Percentiles rank a stretch among this genome's conserved stretches.
These are phyloP conservation scores for Drosophila anomalata DNA, from an alignment of 2,888 invertebrate species.

Conservation along the genomic window DNA sequence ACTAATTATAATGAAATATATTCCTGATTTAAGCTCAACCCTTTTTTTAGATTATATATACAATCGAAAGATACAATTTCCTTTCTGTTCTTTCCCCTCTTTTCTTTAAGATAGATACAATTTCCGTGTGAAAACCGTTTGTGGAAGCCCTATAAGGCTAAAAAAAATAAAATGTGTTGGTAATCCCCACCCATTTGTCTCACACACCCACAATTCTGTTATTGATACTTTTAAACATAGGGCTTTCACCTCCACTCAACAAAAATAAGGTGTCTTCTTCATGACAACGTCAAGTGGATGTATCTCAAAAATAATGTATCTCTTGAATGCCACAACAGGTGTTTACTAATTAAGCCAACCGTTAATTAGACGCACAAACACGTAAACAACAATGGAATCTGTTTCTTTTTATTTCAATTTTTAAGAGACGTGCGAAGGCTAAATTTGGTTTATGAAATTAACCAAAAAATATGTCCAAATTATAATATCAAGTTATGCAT, in stretches of 20 bases:
- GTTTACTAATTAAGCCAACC: slow-evolving; percentile 58
- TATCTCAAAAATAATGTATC: slow-evolving; percentile 23
- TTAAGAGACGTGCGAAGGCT: slow-evolving; percentile 44
- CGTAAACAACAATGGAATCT: slow-evolving; percentile 48
- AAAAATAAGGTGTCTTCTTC: slow-evolving; percentile 39
- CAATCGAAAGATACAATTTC: slow-evolving; percentile 47
- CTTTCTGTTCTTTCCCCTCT: background rate
- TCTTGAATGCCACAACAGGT: slow-evolving; percentile 57
- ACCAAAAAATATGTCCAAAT: background rate
- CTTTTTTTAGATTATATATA: too few relatives aligned
- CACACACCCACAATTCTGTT: slow-evolving; percentile 55
- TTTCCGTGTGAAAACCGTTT: slow-evolving; percentile 51
- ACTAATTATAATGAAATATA: background rate
- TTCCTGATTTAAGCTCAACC: background rate
- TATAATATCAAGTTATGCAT: background rate
- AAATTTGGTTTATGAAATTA: slow-evolving; percentile 24
- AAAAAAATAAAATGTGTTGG: slow-evolving; percentile 30
- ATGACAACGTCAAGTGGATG: slow-evolving; percentile 45
- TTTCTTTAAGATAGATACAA: slow-evolving; percentile 10
- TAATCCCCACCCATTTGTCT: slow-evolving; percentile 26
- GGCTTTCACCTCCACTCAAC: slow-evolving; percentile 69
- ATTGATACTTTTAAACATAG: slow-evolving; percentile 60
- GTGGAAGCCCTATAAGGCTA: slow-evolving; percentile 57
- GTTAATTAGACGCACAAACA: slow-evolving; percentile 41
- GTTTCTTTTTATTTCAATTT: slow-evolving; percentile 13